These are phyloP conservation scores for Engystomops pustulosus DNA, from an alignment of 2,113 vertebrate genomes.

Conservation along the genomic window DNA sequence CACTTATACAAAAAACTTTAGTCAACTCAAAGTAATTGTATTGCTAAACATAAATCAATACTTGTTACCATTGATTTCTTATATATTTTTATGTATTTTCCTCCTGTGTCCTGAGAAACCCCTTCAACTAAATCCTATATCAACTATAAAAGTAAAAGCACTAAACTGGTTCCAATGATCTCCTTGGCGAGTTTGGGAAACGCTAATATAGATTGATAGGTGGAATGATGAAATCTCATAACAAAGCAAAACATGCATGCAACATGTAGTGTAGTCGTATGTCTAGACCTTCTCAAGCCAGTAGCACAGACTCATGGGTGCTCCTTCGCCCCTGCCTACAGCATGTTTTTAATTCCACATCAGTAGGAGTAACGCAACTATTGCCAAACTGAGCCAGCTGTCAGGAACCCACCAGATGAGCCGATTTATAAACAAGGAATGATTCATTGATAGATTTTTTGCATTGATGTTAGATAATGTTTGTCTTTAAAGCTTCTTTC, in stretches of 20 bases:
- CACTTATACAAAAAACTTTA: too few relatives aligned
- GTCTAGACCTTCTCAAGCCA: neutral
- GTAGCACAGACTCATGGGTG: neutral
- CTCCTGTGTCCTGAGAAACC: neutral
- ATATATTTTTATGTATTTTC: too few relatives aligned
- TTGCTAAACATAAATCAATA: too few relatives aligned
- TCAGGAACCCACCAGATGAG: neutral
- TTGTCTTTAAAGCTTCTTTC: neutral
- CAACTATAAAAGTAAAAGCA: neutral
- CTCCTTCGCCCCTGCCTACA: neutral
- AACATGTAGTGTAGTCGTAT: neutral
- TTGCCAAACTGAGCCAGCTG: conserved; percentile 10
- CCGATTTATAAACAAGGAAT: neutral
- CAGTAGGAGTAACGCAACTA: neutral
- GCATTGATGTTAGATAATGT: too few relatives aligned
- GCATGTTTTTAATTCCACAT: neutral
- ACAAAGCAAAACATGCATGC: neutral
- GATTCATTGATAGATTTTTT: neutral
- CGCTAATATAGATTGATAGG: neutral
- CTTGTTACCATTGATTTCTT: too few relatives aligned
- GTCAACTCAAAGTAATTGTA: too few relatives aligned
- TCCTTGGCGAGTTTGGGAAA: neutral
- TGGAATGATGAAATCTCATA: neutral
- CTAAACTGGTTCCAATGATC: neutral
- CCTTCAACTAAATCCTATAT: neutral